Evolutionary conservation across 1,140 invertebrate genomes (phyloP).

Genomic region (Drosophila carrolli): DNA sequence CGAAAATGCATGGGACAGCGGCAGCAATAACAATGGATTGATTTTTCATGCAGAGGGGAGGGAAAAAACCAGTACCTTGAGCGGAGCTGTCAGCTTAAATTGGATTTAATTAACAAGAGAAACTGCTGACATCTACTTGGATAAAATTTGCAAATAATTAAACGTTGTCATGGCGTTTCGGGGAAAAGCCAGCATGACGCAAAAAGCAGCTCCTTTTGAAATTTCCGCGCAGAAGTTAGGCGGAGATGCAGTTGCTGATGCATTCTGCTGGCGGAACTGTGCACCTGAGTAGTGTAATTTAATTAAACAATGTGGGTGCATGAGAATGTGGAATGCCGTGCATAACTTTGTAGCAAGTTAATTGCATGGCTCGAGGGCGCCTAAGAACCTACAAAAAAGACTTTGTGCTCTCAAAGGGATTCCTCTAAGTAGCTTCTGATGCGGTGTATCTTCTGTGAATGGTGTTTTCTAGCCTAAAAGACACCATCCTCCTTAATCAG

Average conservation of each 20-base stretch:
- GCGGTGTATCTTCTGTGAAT: slow-evolving; percentile 18
- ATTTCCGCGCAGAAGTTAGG: slow-evolving; percentile 25
- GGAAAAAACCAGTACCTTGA: slow-evolving; percentile 11
- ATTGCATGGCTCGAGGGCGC: slow-evolving; percentile 50
- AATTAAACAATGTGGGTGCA: slow-evolving; percentile 69
- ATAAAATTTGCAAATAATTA: slow-evolving; percentile 57
- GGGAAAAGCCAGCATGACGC: slow-evolving; percentile 18
- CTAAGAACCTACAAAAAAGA: slow-evolving; percentile 34
- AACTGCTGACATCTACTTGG: slow-evolving; percentile 44
- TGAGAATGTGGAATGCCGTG: slow-evolving; percentile 45
- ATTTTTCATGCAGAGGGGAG: slow-evolving; percentile 34
- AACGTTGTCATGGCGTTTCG: slow-evolving; percentile 44
- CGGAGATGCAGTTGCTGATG: slow-evolving; percentile 12
- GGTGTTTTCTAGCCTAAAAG: slow-evolving; percentile 10
- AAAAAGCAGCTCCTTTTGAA: slow-evolving; percentile 39
- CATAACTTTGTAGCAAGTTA: slow-evolving; percentile 65
- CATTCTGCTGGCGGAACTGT: slow-evolving; percentile 11
- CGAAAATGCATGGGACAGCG: slow-evolving; percentile 26
- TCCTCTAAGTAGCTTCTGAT: slow-evolving; percentile 2
- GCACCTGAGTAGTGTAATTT: slow-evolving; percentile 70
- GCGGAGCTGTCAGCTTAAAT: slow-evolving; percentile 54
- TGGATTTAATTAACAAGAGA: slow-evolving; percentile 58
- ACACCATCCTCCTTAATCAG: slow-evolving; percentile 22
- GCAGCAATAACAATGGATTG: slow-evolving; percentile 32
- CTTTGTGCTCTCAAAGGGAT: not conserved